Evolutionary conservation across 2,113 vertebrate genomes (phyloP).

Genomic region (Opisthocomus hoazin): DNA sequence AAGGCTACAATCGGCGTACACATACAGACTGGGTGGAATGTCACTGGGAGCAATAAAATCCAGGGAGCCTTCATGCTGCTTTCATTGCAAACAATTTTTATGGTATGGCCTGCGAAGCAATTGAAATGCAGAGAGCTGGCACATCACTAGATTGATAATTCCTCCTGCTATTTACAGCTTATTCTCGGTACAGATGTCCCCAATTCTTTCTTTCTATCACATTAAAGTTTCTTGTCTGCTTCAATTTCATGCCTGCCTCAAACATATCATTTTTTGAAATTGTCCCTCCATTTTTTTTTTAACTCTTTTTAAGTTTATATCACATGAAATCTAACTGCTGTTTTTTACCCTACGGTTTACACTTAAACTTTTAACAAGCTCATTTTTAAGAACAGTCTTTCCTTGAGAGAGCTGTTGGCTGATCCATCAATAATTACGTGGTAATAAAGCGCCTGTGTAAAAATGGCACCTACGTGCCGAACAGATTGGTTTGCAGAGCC

Average conservation of each 20-base stretch:
- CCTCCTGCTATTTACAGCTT: slow-evolving; percentile 44
- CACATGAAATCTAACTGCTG: slow-evolving; percentile 6
- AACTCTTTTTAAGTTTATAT: slow-evolving; percentile 15
- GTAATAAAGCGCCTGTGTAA: slow-evolving; percentile 46
- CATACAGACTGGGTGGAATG: slow-evolving; percentile 13
- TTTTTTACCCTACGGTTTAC: slow-evolving; percentile 10
- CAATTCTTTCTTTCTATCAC: slow-evolving; percentile 46
- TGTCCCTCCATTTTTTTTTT: neutral
- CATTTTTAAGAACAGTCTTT: slow-evolving; percentile 10
- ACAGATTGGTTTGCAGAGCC: slow-evolving; percentile 35
- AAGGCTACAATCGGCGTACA: slow-evolving; percentile 1
- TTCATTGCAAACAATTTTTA: slow-evolving; percentile 54
- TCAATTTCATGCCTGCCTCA: slow-evolving; percentile 53
- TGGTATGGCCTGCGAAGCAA: slow-evolving; percentile 27
- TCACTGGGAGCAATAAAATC: slow-evolving; percentile 43
- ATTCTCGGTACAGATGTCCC: slow-evolving; percentile 60
- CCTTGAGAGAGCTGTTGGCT: slow-evolving; percentile 42
- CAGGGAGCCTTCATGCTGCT: slow-evolving; percentile 30
- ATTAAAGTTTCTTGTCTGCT: slow-evolving; percentile 56
- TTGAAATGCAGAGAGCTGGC: slow-evolving; percentile 63
- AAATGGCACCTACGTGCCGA: slow-evolving; percentile 12
- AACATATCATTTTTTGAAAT: slow-evolving; percentile 10
- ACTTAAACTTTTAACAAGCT: slow-evolving; percentile 33
- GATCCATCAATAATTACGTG: slow-evolving; percentile 47
- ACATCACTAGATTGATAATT: slow-evolving; percentile 64